A percentile compares a stretch with the other conserved stretches of the same genome.
Conservation (phyloP, 30 jellyfish, hydroid and myxozoan genomes). For the Sanderia malayensis region DNA sequence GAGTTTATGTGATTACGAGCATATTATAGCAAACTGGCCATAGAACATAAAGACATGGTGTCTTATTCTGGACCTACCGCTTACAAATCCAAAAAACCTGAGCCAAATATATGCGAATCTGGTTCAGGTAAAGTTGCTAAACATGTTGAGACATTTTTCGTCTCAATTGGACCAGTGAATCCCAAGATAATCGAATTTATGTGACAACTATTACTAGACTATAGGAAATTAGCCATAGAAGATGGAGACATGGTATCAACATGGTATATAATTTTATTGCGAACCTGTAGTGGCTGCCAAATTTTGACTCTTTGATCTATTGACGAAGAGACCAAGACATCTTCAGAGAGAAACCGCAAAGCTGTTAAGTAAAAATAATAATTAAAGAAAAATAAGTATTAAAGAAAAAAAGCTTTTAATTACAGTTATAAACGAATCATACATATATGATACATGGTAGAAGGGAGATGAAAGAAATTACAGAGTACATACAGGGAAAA, state of each 20-base stretch:
- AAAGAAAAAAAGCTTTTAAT: too few relatives aligned
- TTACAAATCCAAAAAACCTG: too few relatives aligned
- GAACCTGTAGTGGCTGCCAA: too few relatives aligned
- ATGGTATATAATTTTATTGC: background rate
- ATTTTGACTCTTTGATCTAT: conserved; percentile 29
- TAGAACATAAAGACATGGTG: too few relatives aligned
- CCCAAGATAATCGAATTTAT: background rate
- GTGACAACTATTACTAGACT: background rate
- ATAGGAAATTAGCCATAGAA: background rate
- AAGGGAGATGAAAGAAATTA: background rate
- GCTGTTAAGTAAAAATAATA: background rate
- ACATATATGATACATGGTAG: background rate
- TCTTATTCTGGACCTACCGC: too few relatives aligned
- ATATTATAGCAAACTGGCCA: background rate
- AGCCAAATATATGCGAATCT: too few relatives aligned
- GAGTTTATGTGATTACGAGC: background rate
- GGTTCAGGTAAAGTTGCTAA: background rate
- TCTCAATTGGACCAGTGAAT: background rate
- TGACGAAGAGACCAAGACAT: conserved; percentile 13
- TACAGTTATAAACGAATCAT: too few relatives aligned
- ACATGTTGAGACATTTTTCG: background rate
- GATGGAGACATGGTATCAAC: too few relatives aligned
- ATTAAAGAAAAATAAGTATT: background rate
- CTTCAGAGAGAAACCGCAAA: conserved; percentile 8
- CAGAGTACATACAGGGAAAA: background rate